Percentiles rank a stretch among this genome's conserved stretches.
Conservation (phyloP, 2,797 vertebrate species). For the Myioborus melanocephalus region DNA sequence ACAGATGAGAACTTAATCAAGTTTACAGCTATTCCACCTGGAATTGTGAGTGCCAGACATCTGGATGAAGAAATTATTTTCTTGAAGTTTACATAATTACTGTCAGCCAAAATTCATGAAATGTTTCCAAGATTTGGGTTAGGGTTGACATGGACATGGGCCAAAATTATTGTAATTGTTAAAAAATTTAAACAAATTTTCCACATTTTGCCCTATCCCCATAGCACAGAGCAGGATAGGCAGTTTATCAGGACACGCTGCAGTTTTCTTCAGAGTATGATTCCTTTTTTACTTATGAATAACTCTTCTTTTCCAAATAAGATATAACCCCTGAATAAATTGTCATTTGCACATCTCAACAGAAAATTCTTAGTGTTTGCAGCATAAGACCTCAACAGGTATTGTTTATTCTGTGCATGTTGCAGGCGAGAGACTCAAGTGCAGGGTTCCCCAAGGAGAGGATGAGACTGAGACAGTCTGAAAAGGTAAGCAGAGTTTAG, state of each 20-base stretch:
- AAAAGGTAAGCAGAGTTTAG: background rate
- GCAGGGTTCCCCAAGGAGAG: background rate
- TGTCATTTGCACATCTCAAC: background rate
- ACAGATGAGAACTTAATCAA: background rate
- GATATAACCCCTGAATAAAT: background rate
- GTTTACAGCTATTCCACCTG: background rate
- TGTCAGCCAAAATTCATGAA: background rate
- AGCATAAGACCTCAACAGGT: background rate
- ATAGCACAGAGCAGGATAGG: background rate
- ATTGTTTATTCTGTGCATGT: background rate
- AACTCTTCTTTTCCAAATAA: background rate
- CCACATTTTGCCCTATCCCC: background rate
- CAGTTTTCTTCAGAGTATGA: background rate
- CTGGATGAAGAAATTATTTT: background rate
- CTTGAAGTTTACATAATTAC: background rate
- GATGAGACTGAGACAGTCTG: background rate
- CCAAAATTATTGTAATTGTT: background rate
- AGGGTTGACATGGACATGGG: background rate
- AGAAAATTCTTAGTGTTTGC: background rate
- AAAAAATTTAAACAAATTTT: background rate
- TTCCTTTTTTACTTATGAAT: background rate
- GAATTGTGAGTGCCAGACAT: background rate
- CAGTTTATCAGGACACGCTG: background rate
- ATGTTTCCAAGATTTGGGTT: background rate
- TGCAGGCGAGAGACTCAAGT: background rate